phyloP scores from a whole-genome alignment of 37 sponge, comb jelly and placozoan genomes.

The Cladorhizidae sp. region DNA sequence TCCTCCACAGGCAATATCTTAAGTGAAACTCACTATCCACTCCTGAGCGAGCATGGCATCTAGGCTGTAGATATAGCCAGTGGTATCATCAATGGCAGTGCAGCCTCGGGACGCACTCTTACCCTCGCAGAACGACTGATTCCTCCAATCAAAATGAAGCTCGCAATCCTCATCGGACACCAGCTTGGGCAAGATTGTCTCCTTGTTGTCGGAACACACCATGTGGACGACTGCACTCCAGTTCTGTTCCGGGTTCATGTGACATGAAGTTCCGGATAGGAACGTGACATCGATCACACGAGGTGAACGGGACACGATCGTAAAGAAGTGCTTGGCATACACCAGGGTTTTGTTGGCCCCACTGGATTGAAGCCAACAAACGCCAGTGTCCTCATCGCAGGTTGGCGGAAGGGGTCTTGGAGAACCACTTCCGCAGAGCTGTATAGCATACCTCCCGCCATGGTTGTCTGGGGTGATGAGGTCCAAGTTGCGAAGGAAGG shows the following conservation, averaged over 20 bases:
- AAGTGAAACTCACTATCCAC: conserved; percentile 45
- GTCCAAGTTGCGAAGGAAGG: conserved; percentile 6
- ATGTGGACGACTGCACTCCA: conserved; percentile 41
- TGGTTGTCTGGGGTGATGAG: conserved; percentile 5
- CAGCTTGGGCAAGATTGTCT: conserved; percentile 16
- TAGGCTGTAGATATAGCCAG: conserved; percentile 17
- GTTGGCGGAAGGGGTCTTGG: background rate
- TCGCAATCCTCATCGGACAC: conserved; percentile 28
- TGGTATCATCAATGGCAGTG: conserved; percentile 7
- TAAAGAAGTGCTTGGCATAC: conserved; percentile 27
- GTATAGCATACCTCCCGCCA: conserved; percentile 23
- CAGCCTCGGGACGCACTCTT: conserved; percentile 12
- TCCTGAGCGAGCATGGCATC: conserved; percentile 25
- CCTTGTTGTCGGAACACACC: conserved; percentile 23
- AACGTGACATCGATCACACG: conserved; percentile 34
- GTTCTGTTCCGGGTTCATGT: background rate
- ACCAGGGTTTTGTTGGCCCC: conserved; percentile 23
- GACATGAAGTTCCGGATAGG: conserved; percentile 28
- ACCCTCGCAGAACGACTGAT: conserved; percentile 31
- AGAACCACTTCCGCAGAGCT: conserved; percentile 42
- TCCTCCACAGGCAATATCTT: too few species aligned
- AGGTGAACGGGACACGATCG: conserved; percentile 36
- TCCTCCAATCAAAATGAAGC: conserved; percentile 49
- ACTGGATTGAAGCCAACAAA: background rate
- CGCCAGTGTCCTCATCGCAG: conserved; percentile 19